Evolutionary conservation across 2,888 invertebrate genomes (phyloP), one percentile per base, ranked within the genome.

Genomic region (Teleiodes luculella): DNA sequence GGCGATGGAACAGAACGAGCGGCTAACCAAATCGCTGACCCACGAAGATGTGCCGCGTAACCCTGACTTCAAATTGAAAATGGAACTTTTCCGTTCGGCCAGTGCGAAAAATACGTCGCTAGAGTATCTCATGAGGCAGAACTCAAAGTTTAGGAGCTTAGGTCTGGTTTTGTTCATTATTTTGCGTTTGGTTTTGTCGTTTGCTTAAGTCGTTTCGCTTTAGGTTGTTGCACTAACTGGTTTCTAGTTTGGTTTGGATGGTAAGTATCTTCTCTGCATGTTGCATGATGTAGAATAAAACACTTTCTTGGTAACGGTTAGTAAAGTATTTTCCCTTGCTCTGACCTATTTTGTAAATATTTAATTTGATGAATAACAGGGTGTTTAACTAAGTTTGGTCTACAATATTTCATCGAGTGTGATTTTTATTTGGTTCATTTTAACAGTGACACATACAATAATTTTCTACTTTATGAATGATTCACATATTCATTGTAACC

Each of bases 1-100:
- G 63, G 93, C 94, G 47, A 80, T 91, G 86, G 89, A 86, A 53
- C 84, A 86, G 60, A 87, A 92, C 66, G 92, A 92, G 55, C 88
- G 92, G 28, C 78, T 92, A 47, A 91, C 90, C 43, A 90, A 87
- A 55, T 88, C 88, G 3, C 63, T 86, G 52, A 87, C 85, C 0
- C 82, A 86, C 65, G 86, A 86, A 54, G 86, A 88, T 53, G 79
- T 86, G 45, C 87, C 87, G 45, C 80, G 85, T 53, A 81, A 80
- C 64, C 69, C 81, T 8, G 85, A 85, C 63, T 89, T 89, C 64
- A 80, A 82, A 65, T 74, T 87, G 59, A 89, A 89, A 80, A 89
- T 89, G 89, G 89, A 88, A 66, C 70, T 89, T 56, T 89, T 89
- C 69, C 81, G 89, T 56, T 88, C 88, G 46, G 88, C 89, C 64